These are phyloP conservation scores for Eumerus sabulonum DNA, from an alignment of 2,888 invertebrate species.

Conservation along the genomic window DNA sequence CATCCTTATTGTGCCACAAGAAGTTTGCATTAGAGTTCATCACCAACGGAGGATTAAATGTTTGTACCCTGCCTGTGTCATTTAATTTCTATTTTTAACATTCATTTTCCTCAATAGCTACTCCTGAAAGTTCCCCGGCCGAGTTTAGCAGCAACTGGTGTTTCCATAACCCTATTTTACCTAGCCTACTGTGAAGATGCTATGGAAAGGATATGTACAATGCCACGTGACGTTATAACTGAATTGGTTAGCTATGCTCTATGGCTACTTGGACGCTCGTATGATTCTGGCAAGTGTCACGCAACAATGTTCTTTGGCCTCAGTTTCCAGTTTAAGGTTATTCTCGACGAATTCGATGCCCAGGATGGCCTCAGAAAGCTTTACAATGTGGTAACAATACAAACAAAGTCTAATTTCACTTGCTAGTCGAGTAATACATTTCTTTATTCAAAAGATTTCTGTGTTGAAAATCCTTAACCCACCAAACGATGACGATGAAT, in stretches of 20 bases:
- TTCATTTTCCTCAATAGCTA: conserved; percentile 80
- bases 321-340: conserved; percentile 94
- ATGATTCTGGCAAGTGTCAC: conserved; percentile 98
- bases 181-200: conserved; percentile 98
- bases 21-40: conserved; percentile 98
- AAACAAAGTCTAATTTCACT: neutral
- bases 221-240: conserved; percentile 88
- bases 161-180: conserved; percentile 97
- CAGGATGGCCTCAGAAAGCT: conserved; percentile 95
- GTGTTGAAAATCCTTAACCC: conserved; percentile 90
- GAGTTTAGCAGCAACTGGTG: conserved; percentile 95
- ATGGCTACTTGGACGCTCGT: conserved; percentile 97
- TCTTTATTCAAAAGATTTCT: too few relatives aligned
- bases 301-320: conserved; percentile 99
- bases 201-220: conserved; percentile 95
- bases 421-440: too few relatives aligned
- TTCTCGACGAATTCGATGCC: conserved; percentile 95
- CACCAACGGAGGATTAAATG: conserved; percentile 90
- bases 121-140: conserved; percentile 94
- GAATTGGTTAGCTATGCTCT: conserved; percentile 93
- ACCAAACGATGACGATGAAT: conserved; percentile 82
- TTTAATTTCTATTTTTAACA: neutral
- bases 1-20: conserved; percentile 97
- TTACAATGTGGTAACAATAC: conserved; percentile 86
- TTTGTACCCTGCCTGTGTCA: conserved; percentile 72